Percentiles rank a stretch among this genome's conserved stretches.
These are phyloP conservation scores for Latrodectus elegans DNA, from an alignment of 2,888 invertebrate genomes.

Conservation along the genomic window DNA sequence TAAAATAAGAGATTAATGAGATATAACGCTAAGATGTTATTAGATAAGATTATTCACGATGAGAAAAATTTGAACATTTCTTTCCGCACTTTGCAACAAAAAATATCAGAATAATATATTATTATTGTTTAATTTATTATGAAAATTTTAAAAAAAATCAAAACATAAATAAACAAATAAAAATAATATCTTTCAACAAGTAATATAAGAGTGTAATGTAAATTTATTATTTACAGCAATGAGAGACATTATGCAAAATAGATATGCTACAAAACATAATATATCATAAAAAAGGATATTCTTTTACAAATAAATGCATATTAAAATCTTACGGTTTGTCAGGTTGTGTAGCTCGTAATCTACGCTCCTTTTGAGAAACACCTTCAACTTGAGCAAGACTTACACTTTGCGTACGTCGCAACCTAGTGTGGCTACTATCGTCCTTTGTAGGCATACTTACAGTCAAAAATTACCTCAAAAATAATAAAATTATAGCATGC, in stretches of 20 bases:
- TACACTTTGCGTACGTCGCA: conserved; percentile 81
- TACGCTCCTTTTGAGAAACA: conserved; percentile 86
- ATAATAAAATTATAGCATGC: too few relatives aligned
- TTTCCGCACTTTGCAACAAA: too few relatives aligned
- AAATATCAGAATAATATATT: too few relatives aligned
- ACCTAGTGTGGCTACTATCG: conserved; percentile 17
- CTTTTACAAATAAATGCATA: not conserved
- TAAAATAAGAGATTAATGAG: too few relatives aligned
- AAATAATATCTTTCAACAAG: not conserved
- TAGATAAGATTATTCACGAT: too few relatives aligned
- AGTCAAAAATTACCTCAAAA: too few relatives aligned
- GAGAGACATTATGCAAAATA: too few relatives aligned
- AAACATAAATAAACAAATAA: not conserved
- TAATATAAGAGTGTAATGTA: not conserved
- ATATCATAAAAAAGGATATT: not conserved
- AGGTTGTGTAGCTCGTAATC: conserved; percentile 85
- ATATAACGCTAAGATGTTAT: too few relatives aligned
- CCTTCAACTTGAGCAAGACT: conserved; percentile 92
- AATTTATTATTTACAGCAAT: not conserved
- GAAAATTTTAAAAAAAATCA: too few relatives aligned
- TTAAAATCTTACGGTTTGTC: conserved; percentile 87
- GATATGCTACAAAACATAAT: not conserved
- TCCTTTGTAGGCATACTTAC: too few relatives aligned
- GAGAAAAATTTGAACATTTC: too few relatives aligned
- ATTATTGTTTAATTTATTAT: too few relatives aligned